Evolutionary conservation across 2,888 invertebrate species (phyloP).

Genomic region (Cartodere bifasciata): DNA sequence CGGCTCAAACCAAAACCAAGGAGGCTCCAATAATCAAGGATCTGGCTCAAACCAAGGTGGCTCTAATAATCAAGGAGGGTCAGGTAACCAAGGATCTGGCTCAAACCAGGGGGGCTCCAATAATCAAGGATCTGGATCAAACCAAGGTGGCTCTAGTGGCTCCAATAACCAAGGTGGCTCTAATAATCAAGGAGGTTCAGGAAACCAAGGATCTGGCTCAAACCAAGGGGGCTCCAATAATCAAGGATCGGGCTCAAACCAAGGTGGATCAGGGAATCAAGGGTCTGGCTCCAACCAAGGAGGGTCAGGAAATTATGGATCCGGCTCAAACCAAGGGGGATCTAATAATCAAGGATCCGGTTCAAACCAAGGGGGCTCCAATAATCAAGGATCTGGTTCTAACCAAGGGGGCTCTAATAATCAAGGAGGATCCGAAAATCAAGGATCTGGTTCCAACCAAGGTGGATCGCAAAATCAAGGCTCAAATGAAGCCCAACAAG

Average conservation of each 20-base stretch:
- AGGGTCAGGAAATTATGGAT: neutral
- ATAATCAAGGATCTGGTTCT: conserved; percentile 10
- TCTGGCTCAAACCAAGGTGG: too few species aligned
- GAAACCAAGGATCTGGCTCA: conserved; percentile 11
- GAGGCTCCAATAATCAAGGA: conserved; percentile 9
- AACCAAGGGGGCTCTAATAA: conserved; percentile 11
- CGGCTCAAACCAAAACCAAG: conserved; percentile 4
- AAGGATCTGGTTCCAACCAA: conserved; percentile 10
- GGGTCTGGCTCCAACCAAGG: conserved; percentile 6
- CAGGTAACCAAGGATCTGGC: conserved; percentile 3
- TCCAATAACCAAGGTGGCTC: too few species aligned
- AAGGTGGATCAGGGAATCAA: conserved; percentile 8
- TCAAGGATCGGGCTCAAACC: too few species aligned
- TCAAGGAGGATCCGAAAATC: conserved; percentile 7
- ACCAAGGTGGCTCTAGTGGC: conserved; percentile 8
- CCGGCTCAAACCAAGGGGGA: neutral
- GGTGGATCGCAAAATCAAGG: conserved; percentile 1
- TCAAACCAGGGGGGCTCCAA: too few species aligned
- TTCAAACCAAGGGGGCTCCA: neutral
- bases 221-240: conserved; percentile 14
- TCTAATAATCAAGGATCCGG: conserved; percentile 2
- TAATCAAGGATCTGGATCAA: too few species aligned
- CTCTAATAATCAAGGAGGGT: conserved; percentile 5
- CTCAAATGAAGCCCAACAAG: conserved; percentile 10
- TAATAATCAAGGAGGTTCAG: conserved; percentile 14